Conservation (phyloP, 2,888 invertebrate genomes). For the Trisateles emortualis region DNA sequence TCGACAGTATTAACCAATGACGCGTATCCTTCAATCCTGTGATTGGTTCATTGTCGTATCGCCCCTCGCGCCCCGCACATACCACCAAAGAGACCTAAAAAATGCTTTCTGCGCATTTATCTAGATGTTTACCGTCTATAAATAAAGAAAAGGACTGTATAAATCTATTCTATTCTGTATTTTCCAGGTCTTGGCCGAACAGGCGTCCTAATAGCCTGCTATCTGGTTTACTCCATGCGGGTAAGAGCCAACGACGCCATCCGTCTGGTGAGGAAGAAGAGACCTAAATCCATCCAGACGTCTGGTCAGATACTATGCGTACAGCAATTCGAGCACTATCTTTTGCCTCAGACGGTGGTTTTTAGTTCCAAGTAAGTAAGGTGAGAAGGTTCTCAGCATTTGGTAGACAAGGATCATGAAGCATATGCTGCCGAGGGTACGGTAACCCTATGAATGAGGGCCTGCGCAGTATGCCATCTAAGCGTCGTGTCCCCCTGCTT, state of each 20-base stretch:
- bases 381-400: background rate
- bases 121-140: too few species aligned
- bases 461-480: too few species aligned
- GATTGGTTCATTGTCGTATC: too few species aligned
- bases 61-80: too few species aligned
- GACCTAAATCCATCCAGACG: slow-evolving; percentile 94
- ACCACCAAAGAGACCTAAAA: too few species aligned
- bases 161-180: background rate
- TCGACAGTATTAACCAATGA: too few species aligned
- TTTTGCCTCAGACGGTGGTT: slow-evolving; percentile 91
- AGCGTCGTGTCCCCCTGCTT: too few species aligned
- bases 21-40: too few species aligned
- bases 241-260: slow-evolving; percentile 93
- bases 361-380: slow-evolving; percentile 89
- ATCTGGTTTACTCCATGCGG: slow-evolving; percentile 92
- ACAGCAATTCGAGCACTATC: slow-evolving; percentile 93
- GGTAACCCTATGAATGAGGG: too few species aligned
- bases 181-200: slow-evolving; percentile 92
- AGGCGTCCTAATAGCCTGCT: slow-evolving; percentile 95
- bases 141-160: too few species aligned
- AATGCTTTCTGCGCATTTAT: too few species aligned
- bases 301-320: slow-evolving; percentile 93
- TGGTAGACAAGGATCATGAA: background rate
- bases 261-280: slow-evolving; percentile 90
- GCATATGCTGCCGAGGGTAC: too few species aligned